Conservation (phyloP, 2,113 vertebrate genomes). For the Perccottus glenii region DNA sequence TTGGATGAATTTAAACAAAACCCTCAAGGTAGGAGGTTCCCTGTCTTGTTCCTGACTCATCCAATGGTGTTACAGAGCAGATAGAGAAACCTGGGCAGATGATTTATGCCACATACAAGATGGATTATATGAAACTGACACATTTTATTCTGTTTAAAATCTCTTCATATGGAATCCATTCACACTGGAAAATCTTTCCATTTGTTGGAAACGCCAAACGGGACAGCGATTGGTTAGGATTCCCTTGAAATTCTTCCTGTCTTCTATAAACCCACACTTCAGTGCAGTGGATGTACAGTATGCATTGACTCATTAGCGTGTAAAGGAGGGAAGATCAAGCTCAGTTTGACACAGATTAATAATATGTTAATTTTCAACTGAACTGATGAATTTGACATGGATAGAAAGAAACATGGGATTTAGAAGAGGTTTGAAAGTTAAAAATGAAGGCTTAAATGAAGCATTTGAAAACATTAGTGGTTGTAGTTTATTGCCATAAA, state of each 20-base stretch:
- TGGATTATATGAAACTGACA: conserved; percentile 29
- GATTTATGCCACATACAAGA: conserved; percentile 25
- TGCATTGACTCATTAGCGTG: background rate
- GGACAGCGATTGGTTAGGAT: conserved; percentile 6
- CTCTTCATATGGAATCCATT: conserved; percentile 24
- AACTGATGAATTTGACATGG: background rate
- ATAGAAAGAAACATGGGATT: too few relatives aligned
- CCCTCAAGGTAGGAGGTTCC: conserved; percentile 45
- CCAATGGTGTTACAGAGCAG: background rate
- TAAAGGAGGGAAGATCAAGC: background rate
- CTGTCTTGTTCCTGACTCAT: conserved; percentile 36
- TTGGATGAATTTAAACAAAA: too few relatives aligned
- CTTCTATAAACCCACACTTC: background rate
- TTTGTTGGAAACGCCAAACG: background rate
- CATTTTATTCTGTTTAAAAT: conserved; percentile 10
- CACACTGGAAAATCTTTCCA: conserved; percentile 22
- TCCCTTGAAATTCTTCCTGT: conserved; percentile 6
- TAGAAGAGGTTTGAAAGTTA: too few relatives aligned
- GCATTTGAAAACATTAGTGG: too few relatives aligned
- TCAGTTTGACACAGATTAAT: background rate
- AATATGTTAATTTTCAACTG: background rate
- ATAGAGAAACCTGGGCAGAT: conserved; percentile 20
- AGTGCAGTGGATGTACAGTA: background rate
- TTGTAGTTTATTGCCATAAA: too few relatives aligned
- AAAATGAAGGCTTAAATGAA: too few relatives aligned